Percentiles rank a stretch among this genome's conserved stretches.
phyloP scores from a whole-genome alignment of 1,140 invertebrate genomes.

The Alviniconcha marisindica region DNA sequence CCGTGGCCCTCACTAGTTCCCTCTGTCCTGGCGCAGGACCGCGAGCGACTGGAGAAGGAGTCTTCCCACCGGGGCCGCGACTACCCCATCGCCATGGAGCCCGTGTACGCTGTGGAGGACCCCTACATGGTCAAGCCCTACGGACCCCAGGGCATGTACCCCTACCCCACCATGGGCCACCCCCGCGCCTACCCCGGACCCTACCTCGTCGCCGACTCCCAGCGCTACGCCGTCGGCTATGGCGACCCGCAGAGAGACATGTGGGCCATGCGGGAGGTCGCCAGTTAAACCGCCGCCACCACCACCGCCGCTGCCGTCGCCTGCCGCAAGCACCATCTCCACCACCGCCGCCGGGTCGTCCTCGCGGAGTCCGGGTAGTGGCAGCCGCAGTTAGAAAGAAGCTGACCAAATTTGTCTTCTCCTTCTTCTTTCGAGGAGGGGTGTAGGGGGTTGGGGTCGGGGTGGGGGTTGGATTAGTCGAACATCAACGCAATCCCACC shows the following conservation, averaged over 20 bases:
- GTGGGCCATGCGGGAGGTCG: slow-evolving; percentile 47
- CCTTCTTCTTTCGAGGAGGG: too few relatives aligned
- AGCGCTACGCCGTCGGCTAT: slow-evolving; percentile 58
- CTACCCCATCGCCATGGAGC: slow-evolving; percentile 60
- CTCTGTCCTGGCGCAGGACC: slow-evolving; percentile 31
- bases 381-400: too few relatives aligned
- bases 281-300: slow-evolving; percentile 7
- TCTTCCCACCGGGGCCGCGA: slow-evolving; percentile 48
- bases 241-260: slow-evolving; percentile 46
- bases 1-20: too few relatives aligned
- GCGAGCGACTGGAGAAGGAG: slow-evolving; percentile 56
- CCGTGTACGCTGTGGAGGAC: slow-evolving; percentile 52
- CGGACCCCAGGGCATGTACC: slow-evolving; percentile 31
- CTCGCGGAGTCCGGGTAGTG: too few relatives aligned
- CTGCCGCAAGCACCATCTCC: too few relatives aligned
- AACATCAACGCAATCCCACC: too few relatives aligned
- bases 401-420: too few relatives aligned
- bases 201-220: slow-evolving; percentile 42
- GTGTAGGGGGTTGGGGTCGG: too few relatives aligned
- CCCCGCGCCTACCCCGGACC: slow-evolving; percentile 46
- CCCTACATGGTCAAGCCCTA: slow-evolving; percentile 12
- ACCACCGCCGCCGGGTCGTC: too few relatives aligned
- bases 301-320: too few relatives aligned
- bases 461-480: too few relatives aligned
- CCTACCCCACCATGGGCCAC: slow-evolving; percentile 52